These are phyloP conservation scores for Aporophyla nigra DNA, from an alignment of 2,888 invertebrate species.

Conservation along the genomic window DNA sequence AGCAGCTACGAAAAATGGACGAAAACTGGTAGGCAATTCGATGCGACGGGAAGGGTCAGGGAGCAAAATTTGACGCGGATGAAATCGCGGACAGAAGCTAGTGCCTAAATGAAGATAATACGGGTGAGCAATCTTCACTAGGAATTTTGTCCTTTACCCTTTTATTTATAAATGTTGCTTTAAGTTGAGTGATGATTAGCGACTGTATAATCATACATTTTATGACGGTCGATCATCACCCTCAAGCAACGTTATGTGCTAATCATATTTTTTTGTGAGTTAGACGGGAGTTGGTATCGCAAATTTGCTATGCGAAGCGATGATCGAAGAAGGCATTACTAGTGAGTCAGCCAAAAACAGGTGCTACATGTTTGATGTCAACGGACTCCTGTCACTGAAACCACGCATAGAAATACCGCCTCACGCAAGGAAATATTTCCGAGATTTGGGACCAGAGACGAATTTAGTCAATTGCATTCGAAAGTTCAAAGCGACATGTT, in stretches of 20 bases:
- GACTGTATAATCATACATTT: background rate
- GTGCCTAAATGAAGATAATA: background rate
- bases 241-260: background rate
- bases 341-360: slow-evolving; percentile 93
- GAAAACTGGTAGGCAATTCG: no score
- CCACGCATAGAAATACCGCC: slow-evolving; percentile 92
- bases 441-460: slow-evolving; percentile 93
- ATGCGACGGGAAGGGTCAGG: no score
- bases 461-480: slow-evolving; percentile 94
- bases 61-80: no score
- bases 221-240: background rate
- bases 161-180: background rate
- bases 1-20: no score
- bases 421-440: slow-evolving; percentile 92
- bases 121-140: background rate
- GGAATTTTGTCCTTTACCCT: background rate
- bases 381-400: slow-evolving; percentile 94
- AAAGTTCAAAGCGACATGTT: slow-evolving; percentile 94
- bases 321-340: slow-evolving; percentile 92
- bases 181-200: background rate
- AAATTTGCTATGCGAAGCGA: slow-evolving; percentile 95
- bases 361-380: slow-evolving; percentile 98
- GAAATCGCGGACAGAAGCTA: no score
- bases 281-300: slow-evolving; percentile 97
- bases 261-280: slow-evolving; percentile 10